Conservation (phyloP, 2,888 invertebrate genomes). For the Eubasilissa splendida region DNA sequence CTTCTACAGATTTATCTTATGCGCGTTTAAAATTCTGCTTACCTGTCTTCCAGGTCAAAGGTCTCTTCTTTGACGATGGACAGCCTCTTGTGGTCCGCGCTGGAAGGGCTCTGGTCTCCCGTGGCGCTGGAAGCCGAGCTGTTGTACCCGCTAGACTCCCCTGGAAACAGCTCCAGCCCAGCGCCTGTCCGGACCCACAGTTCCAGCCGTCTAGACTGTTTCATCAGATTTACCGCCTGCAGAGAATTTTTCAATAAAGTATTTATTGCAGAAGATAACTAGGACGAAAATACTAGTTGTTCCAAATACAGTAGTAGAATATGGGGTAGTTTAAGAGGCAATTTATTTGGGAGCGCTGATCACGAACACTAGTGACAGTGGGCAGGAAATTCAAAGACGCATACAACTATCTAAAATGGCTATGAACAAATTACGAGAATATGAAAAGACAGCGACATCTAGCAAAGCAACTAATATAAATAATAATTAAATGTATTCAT, state of each 20-base stretch:
- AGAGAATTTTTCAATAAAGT: conserved; percentile 48
- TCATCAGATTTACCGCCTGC: conserved; percentile 87
- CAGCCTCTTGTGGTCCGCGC: conserved; percentile 77
- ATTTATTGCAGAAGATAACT: background rate
- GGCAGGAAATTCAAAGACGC: too few species aligned
- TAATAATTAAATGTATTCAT: too few species aligned
- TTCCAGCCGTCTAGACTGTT: conserved; percentile 83
- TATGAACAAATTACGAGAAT: too few species aligned
- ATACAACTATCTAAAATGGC: too few species aligned
- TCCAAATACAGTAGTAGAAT: too few species aligned
- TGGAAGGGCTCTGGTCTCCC: conserved; percentile 80
- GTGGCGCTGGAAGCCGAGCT: conserved; percentile 88
- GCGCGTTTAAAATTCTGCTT: background rate
- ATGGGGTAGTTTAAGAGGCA: too few species aligned
- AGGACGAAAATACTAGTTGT: too few species aligned
- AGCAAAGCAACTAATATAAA: too few species aligned
- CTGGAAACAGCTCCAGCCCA: conserved; percentile 85
- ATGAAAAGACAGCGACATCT: too few species aligned
- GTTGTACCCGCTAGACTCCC: conserved; percentile 88
- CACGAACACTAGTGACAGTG: too few species aligned
- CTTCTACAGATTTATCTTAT: too few species aligned
- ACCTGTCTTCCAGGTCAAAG: conserved; percentile 75
- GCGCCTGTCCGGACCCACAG: conserved; percentile 84
- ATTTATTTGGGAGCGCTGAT: too few species aligned
- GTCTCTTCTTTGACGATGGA: conserved; percentile 84